Base-by-base conservation (phyloP, 1,140 invertebrate species). In the Spodoptera frugiperda region DNA sequence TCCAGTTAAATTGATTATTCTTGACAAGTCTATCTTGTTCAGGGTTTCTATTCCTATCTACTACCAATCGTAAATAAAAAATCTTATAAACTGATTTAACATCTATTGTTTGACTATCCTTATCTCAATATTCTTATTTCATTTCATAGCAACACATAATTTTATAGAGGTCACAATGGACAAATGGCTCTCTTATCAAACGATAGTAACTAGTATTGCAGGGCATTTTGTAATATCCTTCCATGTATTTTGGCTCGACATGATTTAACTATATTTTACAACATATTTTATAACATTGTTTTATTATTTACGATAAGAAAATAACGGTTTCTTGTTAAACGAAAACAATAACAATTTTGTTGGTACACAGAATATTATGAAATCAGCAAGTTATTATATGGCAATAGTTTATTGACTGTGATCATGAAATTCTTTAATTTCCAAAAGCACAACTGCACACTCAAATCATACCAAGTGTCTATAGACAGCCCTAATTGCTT, bases 221-320 rank as follows among this genome's bases (percentile, higher is more conserved):
- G 57, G n/a, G 8, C 30, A 61, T 44, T 39, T 39, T 9, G n/a
- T 61, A 61, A 61, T 39, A 39, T 59, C n/a, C 30, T n/a, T 59
- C 12, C 30, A 39, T 39, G 15, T 39, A 9, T 9, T 39, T 59
- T 59, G 57, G 8, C 6, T 59, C 2, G 33, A 53, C 49, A 30
- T 8, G 33, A 39, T 39, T 9, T 39, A n/a, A n/a, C n/a, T n/a
- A 10, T 10, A 59, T 59, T 1, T 59, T 39, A 30, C 30, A 39
- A 39, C 33, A 39, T 33, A 8, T 25, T 39, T 11, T 10, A 55
- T 55, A 12, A 55, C 53, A 21, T 9, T 21, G 15, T n/a, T 39
- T 61, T 61, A 61, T 39, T 33, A 30, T 11, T 44, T 25, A 25
- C 2, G 25, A 25, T 25, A 25, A 25, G 0, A 25, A 25, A 25